Percentiles rank a stretch among this genome's conserved stretches.
Evolutionary conservation across 2,113 vertebrate species (phyloP).

Genomic region (Epinephelus lanceolatus): DNA sequence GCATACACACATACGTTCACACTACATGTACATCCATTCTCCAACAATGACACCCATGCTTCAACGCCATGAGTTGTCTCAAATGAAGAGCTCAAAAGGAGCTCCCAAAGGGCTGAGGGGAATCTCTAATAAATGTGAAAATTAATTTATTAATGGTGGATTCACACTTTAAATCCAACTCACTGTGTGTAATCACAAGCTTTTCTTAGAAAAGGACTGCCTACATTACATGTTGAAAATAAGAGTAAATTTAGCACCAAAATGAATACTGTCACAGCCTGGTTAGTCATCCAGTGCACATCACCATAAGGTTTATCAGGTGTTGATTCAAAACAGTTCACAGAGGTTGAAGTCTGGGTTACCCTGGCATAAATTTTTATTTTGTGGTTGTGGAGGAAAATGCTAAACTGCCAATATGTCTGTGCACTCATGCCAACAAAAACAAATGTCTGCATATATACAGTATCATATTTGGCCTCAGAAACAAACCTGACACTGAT

Average conservation of each 20-base stretch:
- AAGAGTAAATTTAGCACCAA: neutral
- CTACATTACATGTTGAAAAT: neutral
- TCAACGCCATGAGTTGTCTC: neutral
- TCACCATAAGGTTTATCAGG: neutral
- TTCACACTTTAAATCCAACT: neutral
- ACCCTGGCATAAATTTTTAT: neutral
- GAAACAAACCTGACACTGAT: constrained; percentile 7
- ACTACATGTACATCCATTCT: neutral
- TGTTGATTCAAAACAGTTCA: neutral
- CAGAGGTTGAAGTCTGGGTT: neutral
- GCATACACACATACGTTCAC: neutral
- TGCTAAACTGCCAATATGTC: neutral
- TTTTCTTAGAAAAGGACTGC: neutral
- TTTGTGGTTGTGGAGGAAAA: neutral
- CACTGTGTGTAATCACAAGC: neutral
- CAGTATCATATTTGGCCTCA: neutral
- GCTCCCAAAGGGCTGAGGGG: constrained; percentile 20
- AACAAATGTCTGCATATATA: neutral
- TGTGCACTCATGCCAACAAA: neutral
- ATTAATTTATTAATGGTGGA: neutral
- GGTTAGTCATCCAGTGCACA: neutral
- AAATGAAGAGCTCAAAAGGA: constrained; percentile 6
- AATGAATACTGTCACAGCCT: neutral
- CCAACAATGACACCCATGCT: constrained; percentile 7
- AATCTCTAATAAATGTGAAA: constrained; percentile 12